A percentile compares a stretch with the other conserved stretches of the same genome.
Conservation (phyloP, 2,797 vertebrate species). For the Tiaroga cobitis region DNA sequence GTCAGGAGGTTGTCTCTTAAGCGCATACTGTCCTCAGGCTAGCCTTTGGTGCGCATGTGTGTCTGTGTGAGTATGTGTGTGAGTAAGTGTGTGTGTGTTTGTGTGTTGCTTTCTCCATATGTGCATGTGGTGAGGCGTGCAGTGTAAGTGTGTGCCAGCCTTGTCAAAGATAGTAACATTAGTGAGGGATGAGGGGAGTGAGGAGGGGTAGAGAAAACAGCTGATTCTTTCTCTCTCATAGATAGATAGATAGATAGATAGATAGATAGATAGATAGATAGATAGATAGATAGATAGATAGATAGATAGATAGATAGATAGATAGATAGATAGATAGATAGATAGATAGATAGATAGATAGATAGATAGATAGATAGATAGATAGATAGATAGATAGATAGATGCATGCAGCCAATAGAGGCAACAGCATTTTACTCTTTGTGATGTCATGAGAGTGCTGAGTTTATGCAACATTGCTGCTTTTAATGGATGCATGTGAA, state of each 20-base stretch:
- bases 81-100: constrained; percentile 39
- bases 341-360: background rate
- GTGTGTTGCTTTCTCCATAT: constrained; percentile 60
- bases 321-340: background rate
- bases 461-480: background rate
- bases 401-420: background rate
- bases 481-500: background rate
- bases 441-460: background rate
- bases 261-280: background rate
- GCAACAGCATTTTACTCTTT: background rate
- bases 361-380: background rate
- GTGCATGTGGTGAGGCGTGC: constrained; percentile 71
- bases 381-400: background rate
- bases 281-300: no score
- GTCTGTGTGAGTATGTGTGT: constrained; percentile 34
- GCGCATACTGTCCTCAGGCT: constrained; percentile 56
- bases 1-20: constrained; percentile 58
- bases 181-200: constrained; percentile 46
- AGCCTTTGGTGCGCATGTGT: constrained; percentile 47
- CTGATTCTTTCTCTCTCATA: constrained; percentile 17
- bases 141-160: constrained; percentile 65
- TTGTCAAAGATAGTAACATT: constrained; percentile 79
- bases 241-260: background rate
- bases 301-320: background rate
- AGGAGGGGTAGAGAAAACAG: constrained; percentile 18